Base-by-base conservation (phyloP, 2,113 vertebrate genomes). In the Corvus hawaiiensis region DNA sequence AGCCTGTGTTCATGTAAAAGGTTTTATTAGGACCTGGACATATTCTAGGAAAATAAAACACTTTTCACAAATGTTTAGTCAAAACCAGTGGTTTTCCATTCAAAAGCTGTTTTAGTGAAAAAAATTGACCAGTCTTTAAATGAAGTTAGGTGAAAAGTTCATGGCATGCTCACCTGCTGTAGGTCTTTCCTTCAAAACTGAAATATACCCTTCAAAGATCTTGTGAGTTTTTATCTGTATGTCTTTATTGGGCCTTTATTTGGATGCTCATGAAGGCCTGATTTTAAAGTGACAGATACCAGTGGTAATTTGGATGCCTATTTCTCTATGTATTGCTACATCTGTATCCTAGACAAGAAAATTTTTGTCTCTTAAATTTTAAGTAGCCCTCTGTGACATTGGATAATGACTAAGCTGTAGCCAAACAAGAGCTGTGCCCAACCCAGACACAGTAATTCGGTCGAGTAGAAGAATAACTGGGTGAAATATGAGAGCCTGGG, bases 101-200 rank as follows among this genome's bases (percentile, higher is more conserved):
- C 19, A 78, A 84, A 89, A 87, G 6, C 33, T 59, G 3, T 39
- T 84, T n/a, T 35, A 43, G 23, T 44, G 41, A 35, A 30, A 59
- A 89, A 81, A 89, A 61, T 9, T 39, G 8, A 39, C 13, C 26
- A 43, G 12, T 46, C 23, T 84, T 74, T 58, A 77, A 55, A 74
- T 39, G 1, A 43, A 35, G 14, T 21, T 44, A 48, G 3, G 30
- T 58, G 30, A 35, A 21, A 19, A 21, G 12, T 74, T 88, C 39
- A 14, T n/a, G 41, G 15, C 0, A 0, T 58, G 11, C 8, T 77
- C 12, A 44, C 11, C 10, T 67, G 11, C 37, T 78, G 6, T 5
- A 68, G 3, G 16, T 7, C 19, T 74, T 81, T 77, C 7, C 26
- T 78, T 63, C 48, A 64, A 26, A 51, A 48, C 2, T 74, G 48